Evolutionary conservation across 2,888 invertebrate species (phyloP).

Genomic region (Abscondita cerata): DNA sequence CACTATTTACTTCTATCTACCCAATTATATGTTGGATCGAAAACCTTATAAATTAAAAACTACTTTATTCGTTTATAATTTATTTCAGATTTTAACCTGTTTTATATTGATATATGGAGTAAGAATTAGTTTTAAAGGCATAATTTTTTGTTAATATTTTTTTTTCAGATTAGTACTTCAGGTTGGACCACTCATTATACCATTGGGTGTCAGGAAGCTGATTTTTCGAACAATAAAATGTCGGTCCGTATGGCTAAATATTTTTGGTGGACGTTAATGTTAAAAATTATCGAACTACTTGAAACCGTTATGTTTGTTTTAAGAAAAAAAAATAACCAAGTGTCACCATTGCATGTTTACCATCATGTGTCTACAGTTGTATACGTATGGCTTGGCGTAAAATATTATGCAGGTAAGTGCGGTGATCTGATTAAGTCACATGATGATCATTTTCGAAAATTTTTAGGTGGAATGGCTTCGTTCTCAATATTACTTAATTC

Average conservation of each 20-base stretch:
- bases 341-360: conserved; percentile 75
- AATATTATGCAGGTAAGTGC: conserved; percentile 70
- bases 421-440: too few relatives aligned
- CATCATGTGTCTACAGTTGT: conserved; percentile 71
- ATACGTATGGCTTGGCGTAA: conserved; percentile 67
- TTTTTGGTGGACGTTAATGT: conserved; percentile 66
- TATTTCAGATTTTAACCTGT: conserved; percentile 76
- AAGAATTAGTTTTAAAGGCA: conserved; percentile 48
- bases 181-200: conserved; percentile 65
- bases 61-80: conserved; percentile 77
- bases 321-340: conserved; percentile 74
- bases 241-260: conserved; percentile 64
- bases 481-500: conserved; percentile 72
- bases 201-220: conserved; percentile 73
- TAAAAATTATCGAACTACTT: conserved; percentile 71
- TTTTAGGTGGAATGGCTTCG: conserved; percentile 70
- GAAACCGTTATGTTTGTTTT: conserved; percentile 78
- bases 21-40: conserved; percentile 72
- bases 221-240: conserved; percentile 68
- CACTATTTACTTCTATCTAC: conserved; percentile 62
- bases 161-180: conserved; percentile 57
- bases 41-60: conserved; percentile 70
- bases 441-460: background rate
- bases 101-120: conserved; percentile 73
- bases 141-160: background rate